phyloP scores from a whole-genome alignment of 2,888 invertebrate genomes.

The Callimorpha dominula region DNA sequence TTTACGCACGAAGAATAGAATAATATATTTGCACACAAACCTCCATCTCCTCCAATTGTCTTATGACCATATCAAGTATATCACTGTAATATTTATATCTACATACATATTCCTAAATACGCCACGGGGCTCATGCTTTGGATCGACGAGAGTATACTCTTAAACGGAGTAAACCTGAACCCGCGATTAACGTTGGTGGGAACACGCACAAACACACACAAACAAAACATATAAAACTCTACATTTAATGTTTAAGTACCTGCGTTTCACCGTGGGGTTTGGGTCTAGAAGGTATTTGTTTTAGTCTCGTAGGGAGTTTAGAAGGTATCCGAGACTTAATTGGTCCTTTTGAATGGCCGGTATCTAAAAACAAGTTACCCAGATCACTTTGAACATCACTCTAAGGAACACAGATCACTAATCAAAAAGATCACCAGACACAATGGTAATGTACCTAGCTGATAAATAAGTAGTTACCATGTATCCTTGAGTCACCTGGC shows the following conservation, averaged over 20 bases:
- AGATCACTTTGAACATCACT: not conserved
- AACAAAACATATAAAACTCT: not conserved
- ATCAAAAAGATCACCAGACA: not conserved
- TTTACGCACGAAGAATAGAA: not conserved
- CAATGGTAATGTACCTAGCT: not conserved
- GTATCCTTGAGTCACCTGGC: constrained; percentile 46
- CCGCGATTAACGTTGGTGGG: too few species aligned
- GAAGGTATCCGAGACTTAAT: constrained; percentile 71
- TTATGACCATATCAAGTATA: not conserved
- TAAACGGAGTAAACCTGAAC: too few species aligned
- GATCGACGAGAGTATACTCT: too few species aligned
- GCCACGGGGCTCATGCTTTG: too few species aligned
- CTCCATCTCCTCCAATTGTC: too few species aligned
- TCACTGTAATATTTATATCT: too few species aligned
- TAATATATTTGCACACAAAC: too few species aligned
- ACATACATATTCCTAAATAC: not conserved
- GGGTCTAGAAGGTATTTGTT: constrained; percentile 37
- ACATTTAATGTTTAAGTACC: constrained; percentile 35
- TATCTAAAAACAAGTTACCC: constrained; percentile 15
- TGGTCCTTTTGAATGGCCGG: constrained; percentile 41
- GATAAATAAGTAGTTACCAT: constrained; percentile 12
- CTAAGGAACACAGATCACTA: not conserved
- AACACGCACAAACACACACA: not conserved
- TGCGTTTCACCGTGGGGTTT: constrained; percentile 50
- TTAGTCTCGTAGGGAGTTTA: constrained; percentile 56